A percentile compares a stretch with the other conserved stretches of the same genome.
phyloP scores from a whole-genome alignment of 2,888 invertebrate genomes.

The Meiosimyza platycephala region DNA sequence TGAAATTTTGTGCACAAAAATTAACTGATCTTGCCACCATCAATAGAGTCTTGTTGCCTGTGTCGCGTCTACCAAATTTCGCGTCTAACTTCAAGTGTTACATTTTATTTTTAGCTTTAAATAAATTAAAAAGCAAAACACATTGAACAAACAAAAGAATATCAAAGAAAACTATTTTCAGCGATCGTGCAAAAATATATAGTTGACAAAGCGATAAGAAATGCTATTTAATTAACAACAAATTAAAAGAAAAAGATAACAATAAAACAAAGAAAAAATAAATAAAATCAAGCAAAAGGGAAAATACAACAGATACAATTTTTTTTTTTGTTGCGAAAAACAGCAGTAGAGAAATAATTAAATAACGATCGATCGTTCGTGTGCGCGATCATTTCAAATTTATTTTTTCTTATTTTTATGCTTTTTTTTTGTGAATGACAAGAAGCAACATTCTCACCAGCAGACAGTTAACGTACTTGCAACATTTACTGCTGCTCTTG shows the following conservation, averaged over 20 bases:
- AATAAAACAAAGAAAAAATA: neutral
- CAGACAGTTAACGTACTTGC: too few species aligned
- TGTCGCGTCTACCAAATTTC: too few species aligned
- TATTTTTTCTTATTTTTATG: neutral
- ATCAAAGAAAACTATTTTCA: slow-evolving; percentile 10
- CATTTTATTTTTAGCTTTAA: too few species aligned
- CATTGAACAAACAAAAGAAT: slow-evolving; percentile 3
- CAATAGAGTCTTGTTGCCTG: too few species aligned
- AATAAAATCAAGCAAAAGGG: neutral
- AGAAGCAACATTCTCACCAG: too few species aligned
- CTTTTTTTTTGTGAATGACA: neutral
- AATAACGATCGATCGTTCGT: slow-evolving; percentile 8
- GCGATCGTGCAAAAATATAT: too few species aligned
- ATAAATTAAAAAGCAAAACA: slow-evolving; percentile 20
- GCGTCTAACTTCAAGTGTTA: too few species aligned
- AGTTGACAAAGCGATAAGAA: neutral
- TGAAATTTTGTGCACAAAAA: too few species aligned
- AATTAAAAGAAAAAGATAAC: slow-evolving; percentile 1
- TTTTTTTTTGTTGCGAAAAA: too few species aligned
- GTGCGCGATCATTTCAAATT: slow-evolving; percentile 6
- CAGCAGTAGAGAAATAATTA: neutral
- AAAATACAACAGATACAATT: too few species aligned
- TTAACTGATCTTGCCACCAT: too few species aligned
- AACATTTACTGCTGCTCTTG: too few species aligned
- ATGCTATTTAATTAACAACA: slow-evolving; percentile 4